Base-by-base conservation (phyloP, 1,140 invertebrate genomes). In the Drosophila serrata region DNA sequence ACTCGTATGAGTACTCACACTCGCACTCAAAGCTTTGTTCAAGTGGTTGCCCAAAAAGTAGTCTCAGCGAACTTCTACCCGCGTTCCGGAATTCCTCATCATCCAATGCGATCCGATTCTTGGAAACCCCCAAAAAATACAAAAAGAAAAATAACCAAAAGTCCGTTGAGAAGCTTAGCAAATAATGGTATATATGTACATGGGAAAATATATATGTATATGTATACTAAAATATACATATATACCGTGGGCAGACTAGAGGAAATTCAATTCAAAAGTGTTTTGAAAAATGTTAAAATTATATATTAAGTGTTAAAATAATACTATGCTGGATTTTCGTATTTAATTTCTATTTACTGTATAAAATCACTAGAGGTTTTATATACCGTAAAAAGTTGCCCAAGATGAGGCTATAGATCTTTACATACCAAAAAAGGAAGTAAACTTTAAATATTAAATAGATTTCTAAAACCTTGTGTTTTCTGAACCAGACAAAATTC, bases 61-160 rank as follows among this genome's bases (percentile, higher is more conserved):
- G 63, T 46, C 51, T 15, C 35, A 37, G 12, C 58, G 35, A 62
- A 67, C 42, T 8, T 46, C 59, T 42, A 13, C 13, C 31, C 51
- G 51, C 24, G 51, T 37, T 62, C 17, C 48, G 43, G 64, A 81
- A 81, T 79, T 80, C 70, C 61, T 75, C 65, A 70, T 17, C 43
- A 70, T 17, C 43, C 48, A 35, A 51, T 45, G 65, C 45, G 64
- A 48, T 55, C 62, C 46, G 68, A 48, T 70, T 63, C 67, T 77
- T 68, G 64, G 62, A 69, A 63, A 65, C 62, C 65, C 65, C 65
- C 62, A 57, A 73, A 45, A 69, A 55, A 59, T 13, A 46, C 9
- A 51, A 45, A 57, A 33, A 68, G 6, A 46, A 22, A 43, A 51
- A 58, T 57, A 77, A 42, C 48, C 35, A 27, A 31, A 51, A 40